Base-by-base conservation (phyloP, 35 echinoderm and acorn worm species). In the Nesometra sesokonis region DNA sequence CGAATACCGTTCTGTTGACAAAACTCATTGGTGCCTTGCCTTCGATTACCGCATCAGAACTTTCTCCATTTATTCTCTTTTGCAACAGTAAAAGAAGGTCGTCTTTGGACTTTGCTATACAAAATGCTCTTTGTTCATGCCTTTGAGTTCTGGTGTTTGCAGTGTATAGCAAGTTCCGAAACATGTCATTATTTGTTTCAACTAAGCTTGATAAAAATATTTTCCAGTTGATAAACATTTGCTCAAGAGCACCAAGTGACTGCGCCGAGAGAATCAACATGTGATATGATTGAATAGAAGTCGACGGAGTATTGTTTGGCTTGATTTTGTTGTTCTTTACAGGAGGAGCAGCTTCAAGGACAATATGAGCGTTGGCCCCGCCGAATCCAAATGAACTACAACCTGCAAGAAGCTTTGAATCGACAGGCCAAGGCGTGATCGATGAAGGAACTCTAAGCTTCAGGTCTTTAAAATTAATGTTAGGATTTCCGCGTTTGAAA, bases 381-480 rank as follows among this genome's bases (percentile, higher is more conserved):
- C 92, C 92, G 77, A 93, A 93, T 0, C 92, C 92, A 77, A 93
- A 93, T 11, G 88, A 86, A 52, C 88, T 93, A 34, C 92, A 93
- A 33, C 92, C 80, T 32, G 88, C 88, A 11, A 90, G 33, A 11
- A 40, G 21, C 32, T 78, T 84, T 27, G 85, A 15, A 32, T 39
- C 76, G 7, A 67, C 30, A 32, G 93, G 93, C 88, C 93, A 94
- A 11, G 23, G 21, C 11, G 57, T 90, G 46, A 79, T 35, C 29
- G 36, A n/a, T 0, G 37, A 47, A 32, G 93, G 93, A 47, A 94
- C 30, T 32, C 15, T 57, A 17, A 94, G 79, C 0, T 84, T 37
- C 4, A 83, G 34, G 11, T 80, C 35, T 8, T 83, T 83, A 35
- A 83, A 83, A 39, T 83, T 39, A 8, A 83, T 83, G 32, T 83